These are phyloP conservation scores for Gortyna flavago DNA, from an alignment of 2,888 invertebrate genomes.

Conservation along the genomic window DNA sequence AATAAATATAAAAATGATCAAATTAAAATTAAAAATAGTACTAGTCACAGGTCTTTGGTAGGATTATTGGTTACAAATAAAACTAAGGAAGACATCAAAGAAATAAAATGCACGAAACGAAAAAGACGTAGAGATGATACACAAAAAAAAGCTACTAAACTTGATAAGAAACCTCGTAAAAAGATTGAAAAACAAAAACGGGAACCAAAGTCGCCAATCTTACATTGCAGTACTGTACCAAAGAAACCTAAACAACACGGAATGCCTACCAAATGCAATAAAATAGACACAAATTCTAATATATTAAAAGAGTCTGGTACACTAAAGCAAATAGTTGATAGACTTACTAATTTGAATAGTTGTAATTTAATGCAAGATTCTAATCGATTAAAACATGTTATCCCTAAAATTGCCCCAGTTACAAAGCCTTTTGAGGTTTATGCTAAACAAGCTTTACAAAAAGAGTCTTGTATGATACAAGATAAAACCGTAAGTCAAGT, in stretches of 20 bases:
- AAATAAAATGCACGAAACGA: slow-evolving; percentile 8
- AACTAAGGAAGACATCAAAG: slow-evolving; percentile 9
- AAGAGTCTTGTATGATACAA: neutral
- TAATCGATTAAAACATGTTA: slow-evolving; percentile 3
- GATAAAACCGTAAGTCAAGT: neutral
- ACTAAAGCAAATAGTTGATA: slow-evolving; percentile 27
- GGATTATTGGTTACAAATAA: slow-evolving; percentile 19
- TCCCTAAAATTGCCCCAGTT: slow-evolving; percentile 8
- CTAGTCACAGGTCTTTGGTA: neutral
- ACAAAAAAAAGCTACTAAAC: slow-evolving; percentile 20
- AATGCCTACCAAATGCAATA: slow-evolving; percentile 8
- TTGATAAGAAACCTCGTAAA: slow-evolving; percentile 21
- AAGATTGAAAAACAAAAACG: slow-evolving; percentile 13
- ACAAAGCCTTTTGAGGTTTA: slow-evolving; percentile 1
- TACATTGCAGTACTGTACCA: slow-evolving; percentile 38
- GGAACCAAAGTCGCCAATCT: slow-evolving; percentile 54
- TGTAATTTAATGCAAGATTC: neutral
- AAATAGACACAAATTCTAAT: slow-evolving; percentile 1
- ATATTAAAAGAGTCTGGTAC: slow-evolving; percentile 4
- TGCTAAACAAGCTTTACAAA: slow-evolving; percentile 12
- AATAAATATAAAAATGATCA: slow-evolving; percentile 44
- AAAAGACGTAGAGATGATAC: neutral
- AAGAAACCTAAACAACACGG: slow-evolving; percentile 39
- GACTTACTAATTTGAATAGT: slow-evolving; percentile 7
- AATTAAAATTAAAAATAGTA: neutral